These are phyloP conservation scores for Nephotettix cincticeps DNA, from an alignment of 1,140 invertebrate genomes.

Conservation along the genomic window DNA sequence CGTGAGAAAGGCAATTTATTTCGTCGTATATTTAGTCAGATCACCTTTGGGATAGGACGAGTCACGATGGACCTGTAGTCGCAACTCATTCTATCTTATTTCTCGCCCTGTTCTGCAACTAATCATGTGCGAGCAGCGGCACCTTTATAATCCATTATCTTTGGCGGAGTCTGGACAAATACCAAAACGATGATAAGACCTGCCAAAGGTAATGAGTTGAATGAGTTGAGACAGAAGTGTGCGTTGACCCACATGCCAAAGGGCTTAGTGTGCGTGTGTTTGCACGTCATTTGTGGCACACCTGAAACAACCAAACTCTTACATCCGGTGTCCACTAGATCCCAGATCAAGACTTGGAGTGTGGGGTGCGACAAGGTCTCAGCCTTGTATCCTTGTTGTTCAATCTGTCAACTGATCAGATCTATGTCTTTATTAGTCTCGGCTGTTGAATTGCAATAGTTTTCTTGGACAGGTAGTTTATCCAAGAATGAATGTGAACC, in stretches of 20 bases:
- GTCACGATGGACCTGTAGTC: no score
- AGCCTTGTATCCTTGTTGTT: not conserved
- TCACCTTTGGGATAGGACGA: no score
- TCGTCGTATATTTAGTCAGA: no score
- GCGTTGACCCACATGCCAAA: not conserved
- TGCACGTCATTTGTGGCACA: not conserved
- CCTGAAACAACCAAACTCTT: not conserved
- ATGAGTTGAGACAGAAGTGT: not conserved
- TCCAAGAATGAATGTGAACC: no score
- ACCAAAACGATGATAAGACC: not conserved
- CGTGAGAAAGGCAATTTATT: no score
- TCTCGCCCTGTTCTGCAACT: no score
- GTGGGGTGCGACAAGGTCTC: not conserved
- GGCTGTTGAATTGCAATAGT: no score
- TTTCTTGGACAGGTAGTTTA: no score
- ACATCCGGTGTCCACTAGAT: not conserved
- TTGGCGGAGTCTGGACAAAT: not conserved
- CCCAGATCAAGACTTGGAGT: not conserved
- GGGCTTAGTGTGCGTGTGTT: not conserved
- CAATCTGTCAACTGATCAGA: not conserved
- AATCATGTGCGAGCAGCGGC: not conserved
- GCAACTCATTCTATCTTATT: no score
- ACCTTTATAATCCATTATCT: slow-evolving; percentile 6
- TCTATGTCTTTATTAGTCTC: not conserved
- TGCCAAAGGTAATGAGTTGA: not conserved